Evolutionary conservation across 2,113 vertebrate species (phyloP).

Genomic region (Xiphophorus couchianus): DNA sequence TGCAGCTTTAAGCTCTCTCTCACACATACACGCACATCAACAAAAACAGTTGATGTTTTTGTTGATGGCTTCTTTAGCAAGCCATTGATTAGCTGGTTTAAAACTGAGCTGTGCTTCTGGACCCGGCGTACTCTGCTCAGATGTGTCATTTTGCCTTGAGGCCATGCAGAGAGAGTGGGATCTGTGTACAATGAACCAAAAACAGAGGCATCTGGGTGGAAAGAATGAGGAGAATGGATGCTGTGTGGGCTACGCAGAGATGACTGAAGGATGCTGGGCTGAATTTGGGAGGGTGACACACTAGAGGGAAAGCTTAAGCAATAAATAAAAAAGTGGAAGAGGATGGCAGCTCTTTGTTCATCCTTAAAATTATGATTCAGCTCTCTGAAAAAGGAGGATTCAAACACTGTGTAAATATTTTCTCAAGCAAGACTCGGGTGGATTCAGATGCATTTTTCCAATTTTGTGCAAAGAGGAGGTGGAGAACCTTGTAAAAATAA

Average conservation of each 20-base stretch:
- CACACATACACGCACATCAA: background rate
- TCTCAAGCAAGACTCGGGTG: background rate
- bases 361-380: background rate
- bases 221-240: slow-evolving; percentile 47
- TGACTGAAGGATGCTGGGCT: slow-evolving; percentile 40
- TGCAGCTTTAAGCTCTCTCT: slow-evolving; percentile 1
- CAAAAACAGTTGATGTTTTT: background rate
- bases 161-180: slow-evolving; percentile 50
- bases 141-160: slow-evolving; percentile 49
- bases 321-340: background rate
- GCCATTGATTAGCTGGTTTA: slow-evolving; percentile 1
- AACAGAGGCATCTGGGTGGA: slow-evolving; percentile 30
- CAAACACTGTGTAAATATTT: background rate
- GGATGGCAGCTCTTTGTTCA: slow-evolving; percentile 22
- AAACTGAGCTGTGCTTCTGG: slow-evolving; percentile 28
- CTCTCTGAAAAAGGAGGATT: background rate
- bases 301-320: slow-evolving; percentile 20
- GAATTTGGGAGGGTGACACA: slow-evolving; percentile 22
- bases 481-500: background rate
- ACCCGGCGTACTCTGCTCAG: slow-evolving; percentile 31
- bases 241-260: slow-evolving; percentile 54
- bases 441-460: background rate
- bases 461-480: background rate
- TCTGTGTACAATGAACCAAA: slow-evolving; percentile 47
- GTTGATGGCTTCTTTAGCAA: background rate